Evolutionary conservation across 2,888 invertebrate species (phyloP).

Genomic region (Drosophila fulvimacula): DNA sequence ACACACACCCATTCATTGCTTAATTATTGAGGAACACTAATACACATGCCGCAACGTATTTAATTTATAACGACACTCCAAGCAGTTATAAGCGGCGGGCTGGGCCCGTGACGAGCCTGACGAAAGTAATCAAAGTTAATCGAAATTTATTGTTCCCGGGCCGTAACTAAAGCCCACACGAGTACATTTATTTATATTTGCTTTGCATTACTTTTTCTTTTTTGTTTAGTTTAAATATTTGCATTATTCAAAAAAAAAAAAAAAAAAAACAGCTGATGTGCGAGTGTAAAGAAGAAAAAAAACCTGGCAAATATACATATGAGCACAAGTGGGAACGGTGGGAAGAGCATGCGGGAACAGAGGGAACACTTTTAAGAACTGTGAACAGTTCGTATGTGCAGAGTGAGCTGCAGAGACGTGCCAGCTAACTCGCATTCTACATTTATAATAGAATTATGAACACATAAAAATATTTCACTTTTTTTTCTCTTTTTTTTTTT

Average conservation of each 20-base stretch:
- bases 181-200: constrained; percentile 28
- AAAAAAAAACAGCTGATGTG: constrained; percentile 32
- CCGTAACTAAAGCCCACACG: constrained; percentile 27
- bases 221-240: constrained; percentile 42
- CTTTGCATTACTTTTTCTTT: constrained; percentile 3
- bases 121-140: constrained; percentile 63
- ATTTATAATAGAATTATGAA: constrained; percentile 47
- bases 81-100: constrained; percentile 26
- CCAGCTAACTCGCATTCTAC: constrained; percentile 19
- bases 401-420: constrained; percentile 25
- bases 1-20: constrained; percentile 39
- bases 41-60: constrained; percentile 24
- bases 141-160: constrained; percentile 56
- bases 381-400: background rate
- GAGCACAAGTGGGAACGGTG: background rate
- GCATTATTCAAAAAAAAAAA: constrained; percentile 34
- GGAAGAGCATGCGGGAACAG: background rate
- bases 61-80: constrained; percentile 46
- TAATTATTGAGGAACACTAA: constrained; percentile 52
- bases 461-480: constrained; percentile 12
- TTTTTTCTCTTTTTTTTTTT: constrained; percentile 38
- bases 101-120: constrained; percentile 38
- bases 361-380: constrained; percentile 2
- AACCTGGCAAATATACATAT: constrained; percentile 14
- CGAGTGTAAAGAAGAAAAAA: constrained; percentile 5